phyloP scores from a whole-genome alignment of 2,888 invertebrate genomes.

The Plusia festucae region DNA sequence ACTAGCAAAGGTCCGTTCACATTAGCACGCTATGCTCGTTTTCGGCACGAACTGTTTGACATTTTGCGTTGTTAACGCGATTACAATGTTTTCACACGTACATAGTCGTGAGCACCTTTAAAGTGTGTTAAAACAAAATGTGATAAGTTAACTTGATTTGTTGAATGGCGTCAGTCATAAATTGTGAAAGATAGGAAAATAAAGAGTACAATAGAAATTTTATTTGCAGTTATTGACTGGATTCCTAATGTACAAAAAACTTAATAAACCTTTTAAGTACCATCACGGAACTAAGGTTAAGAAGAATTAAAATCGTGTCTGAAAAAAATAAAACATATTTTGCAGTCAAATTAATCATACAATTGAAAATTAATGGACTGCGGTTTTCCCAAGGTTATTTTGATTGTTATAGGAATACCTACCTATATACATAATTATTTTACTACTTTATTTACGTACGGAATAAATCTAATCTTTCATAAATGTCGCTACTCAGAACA shows the following conservation, averaged over 20 bases:
- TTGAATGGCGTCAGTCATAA: background rate
- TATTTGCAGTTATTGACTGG: background rate
- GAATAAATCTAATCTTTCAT: constrained; percentile 54
- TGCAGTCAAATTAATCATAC: background rate
- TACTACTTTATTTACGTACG: constrained; percentile 33
- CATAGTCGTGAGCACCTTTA: constrained; percentile 24
- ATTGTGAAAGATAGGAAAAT: background rate
- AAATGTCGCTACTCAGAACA: constrained; percentile 47
- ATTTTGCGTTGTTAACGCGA: constrained; percentile 51
- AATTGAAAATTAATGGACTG: background rate
- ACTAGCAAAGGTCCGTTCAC: constrained; percentile 47
- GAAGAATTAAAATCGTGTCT: background rate
- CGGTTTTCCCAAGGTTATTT: background rate
- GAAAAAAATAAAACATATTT: background rate
- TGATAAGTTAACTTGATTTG: background rate
- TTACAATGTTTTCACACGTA: constrained; percentile 44
- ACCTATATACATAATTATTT: constrained; percentile 31
- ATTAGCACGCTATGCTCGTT: constrained; percentile 55
- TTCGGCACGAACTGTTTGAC: constrained; percentile 55
- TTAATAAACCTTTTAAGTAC: too few species aligned
- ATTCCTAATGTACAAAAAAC: too few species aligned
- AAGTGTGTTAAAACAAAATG: background rate
- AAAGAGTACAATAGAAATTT: background rate
- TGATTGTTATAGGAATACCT: constrained; percentile 23
- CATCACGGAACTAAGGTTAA: too few species aligned